phyloP scores from a whole-genome alignment of 2,888 invertebrate genomes.

The Biston stratarius region DNA sequence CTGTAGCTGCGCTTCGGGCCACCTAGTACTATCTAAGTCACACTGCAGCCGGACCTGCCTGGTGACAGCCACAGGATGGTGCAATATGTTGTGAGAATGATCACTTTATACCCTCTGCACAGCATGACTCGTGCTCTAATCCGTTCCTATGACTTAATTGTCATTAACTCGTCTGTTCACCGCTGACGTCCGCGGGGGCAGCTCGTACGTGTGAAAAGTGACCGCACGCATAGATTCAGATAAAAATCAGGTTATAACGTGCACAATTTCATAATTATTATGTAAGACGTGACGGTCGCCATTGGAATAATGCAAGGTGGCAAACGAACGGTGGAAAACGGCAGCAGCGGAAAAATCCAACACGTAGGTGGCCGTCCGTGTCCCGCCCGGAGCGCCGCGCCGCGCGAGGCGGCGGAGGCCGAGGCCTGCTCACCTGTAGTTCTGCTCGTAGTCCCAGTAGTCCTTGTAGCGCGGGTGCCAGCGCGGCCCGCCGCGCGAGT shows the following conservation, averaged over 20 bases:
- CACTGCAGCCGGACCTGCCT: too few relatives aligned
- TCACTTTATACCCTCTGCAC: too few relatives aligned
- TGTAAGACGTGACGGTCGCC: neutral
- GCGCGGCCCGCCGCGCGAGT: slow-evolving; percentile 80
- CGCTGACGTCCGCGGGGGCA: too few relatives aligned
- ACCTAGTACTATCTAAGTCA: too few relatives aligned
- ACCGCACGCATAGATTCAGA: neutral
- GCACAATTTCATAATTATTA: neutral
- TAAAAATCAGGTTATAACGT: neutral
- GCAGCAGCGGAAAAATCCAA: neutral
- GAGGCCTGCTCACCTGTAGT: slow-evolving; percentile 66
- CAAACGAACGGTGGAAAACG: neutral
- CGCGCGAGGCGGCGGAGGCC: neutral
- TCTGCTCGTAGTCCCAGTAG: slow-evolving; percentile 84
- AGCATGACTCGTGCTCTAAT: too few relatives aligned
- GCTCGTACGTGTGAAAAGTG: neutral
- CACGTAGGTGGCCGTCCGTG: neutral
- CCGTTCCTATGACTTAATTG: too few relatives aligned
- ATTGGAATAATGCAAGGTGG: neutral
- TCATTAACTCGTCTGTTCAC: neutral
- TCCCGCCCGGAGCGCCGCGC: too few relatives aligned
- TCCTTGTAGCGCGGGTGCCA: slow-evolving; percentile 85
- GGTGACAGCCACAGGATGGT: too few relatives aligned
- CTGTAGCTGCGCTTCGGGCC: too few relatives aligned
- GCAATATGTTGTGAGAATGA: too few relatives aligned